Conservation (phyloP, 2,113 vertebrate species). For the Sitta europaea region DNA sequence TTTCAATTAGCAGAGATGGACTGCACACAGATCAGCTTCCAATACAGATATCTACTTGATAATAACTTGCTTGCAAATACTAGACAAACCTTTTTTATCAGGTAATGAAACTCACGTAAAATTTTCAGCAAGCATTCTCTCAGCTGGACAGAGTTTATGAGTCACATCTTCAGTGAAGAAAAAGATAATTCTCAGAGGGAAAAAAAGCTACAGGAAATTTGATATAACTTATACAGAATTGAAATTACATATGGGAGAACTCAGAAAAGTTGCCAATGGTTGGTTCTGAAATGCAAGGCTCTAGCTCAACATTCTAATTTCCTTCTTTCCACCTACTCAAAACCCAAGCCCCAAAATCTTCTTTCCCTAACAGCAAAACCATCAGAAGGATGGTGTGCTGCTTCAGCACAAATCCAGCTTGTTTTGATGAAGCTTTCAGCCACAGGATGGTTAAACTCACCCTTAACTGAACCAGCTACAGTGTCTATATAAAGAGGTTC, state of each 20-base stretch:
- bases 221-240: accelerated
- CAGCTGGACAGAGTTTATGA: neutral
- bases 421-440: neutral
- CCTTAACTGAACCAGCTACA: neutral
- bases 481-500: neutral
- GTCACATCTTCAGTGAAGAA: neutral
- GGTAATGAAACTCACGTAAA: accelerated
- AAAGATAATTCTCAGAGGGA: neutral
- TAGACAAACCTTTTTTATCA: neutral
- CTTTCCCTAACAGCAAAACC: neutral
- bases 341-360: neutral
- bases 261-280: neutral
- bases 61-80: neutral
- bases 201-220: neutral
- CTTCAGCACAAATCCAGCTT: neutral
- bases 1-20: neutral
- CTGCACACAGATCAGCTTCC: neutral
- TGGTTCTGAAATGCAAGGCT: neutral
- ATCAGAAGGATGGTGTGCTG: neutral
- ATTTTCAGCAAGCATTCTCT: neutral
- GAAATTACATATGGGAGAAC: neutral
- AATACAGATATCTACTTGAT: neutral
- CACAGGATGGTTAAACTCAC: neutral
- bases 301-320: neutral
- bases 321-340: neutral